phyloP scores from a whole-genome alignment of 2,888 invertebrate species.

The Nomada ferruginata region DNA sequence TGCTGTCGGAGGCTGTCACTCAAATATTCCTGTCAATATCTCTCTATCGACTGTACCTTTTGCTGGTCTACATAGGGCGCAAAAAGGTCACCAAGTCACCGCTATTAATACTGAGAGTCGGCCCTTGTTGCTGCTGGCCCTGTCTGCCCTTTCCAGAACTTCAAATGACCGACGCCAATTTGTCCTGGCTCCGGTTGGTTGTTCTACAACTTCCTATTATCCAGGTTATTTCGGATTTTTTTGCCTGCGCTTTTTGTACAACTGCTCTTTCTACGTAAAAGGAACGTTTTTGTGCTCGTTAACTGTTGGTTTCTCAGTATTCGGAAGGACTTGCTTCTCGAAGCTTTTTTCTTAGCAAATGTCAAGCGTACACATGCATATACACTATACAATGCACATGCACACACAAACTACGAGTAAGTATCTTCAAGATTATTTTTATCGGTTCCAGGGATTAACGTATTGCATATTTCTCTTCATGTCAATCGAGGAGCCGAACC shows the following conservation, averaged over 20 bases:
- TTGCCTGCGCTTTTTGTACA: not conserved
- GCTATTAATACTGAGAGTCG: conserved; percentile 87
- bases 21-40: conserved; percentile 89
- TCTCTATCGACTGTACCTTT: conserved; percentile 89
- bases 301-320: conserved; percentile 1
- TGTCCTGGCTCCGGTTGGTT: conserved; percentile 85
- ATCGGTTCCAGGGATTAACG: conserved; percentile 73
- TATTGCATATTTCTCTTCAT: conserved; percentile 77
- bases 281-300: not conserved
- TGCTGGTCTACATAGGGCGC: conserved; percentile 86
- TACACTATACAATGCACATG: no score
- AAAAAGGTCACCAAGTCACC: conserved; percentile 85
- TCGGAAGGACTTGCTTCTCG: not conserved
- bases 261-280: not conserved
- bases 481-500: conserved; percentile 75
- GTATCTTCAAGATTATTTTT: not conserved
- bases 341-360: not conserved
- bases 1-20: conserved; percentile 89
- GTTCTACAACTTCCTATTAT: conserved; percentile 90
- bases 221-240: conserved; percentile 85
- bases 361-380: no score
- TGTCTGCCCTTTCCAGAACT: conserved; percentile 85
- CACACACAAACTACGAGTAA: not conserved
- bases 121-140: conserved; percentile 91
- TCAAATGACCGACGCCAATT: conserved; percentile 79